These are phyloP conservation scores for Flabesymbios commensalis DNA, from an alignment of 2,888 invertebrate species.

Conservation along the genomic window DNA sequence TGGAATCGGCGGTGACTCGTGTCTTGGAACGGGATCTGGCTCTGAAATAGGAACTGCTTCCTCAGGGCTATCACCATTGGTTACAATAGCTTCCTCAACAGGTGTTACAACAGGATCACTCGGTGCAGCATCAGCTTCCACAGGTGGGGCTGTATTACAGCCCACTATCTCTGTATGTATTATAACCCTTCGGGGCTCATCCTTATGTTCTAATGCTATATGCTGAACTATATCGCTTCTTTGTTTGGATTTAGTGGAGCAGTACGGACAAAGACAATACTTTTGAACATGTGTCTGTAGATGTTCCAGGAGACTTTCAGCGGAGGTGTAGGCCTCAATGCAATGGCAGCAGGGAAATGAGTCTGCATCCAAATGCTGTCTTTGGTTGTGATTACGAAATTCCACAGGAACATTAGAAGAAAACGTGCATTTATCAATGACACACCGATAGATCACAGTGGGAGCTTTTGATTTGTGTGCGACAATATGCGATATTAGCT, in stretches of 20 bases:
- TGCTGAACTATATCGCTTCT: conserved; percentile 19
- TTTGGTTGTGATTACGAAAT: too few relatives aligned
- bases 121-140: neutral
- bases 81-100: neutral
- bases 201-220: conserved; percentile 12
- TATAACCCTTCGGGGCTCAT: conserved; percentile 23
- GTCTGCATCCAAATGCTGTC: too few relatives aligned
- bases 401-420: too few relatives aligned
- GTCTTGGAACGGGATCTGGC: too few relatives aligned
- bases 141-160: neutral
- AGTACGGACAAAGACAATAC: conserved; percentile 22
- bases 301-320: conserved; percentile 1
- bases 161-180: neutral
- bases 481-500: conserved; percentile 4
- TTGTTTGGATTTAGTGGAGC: conserved; percentile 10
- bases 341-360: conserved; percentile 10
- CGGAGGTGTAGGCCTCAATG: neutral
- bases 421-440: too few relatives aligned
- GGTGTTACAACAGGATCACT: neutral
- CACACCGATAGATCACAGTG: too few relatives aligned
- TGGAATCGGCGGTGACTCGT: too few relatives aligned
- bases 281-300: conserved; percentile 13
- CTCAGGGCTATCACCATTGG: too few relatives aligned
- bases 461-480: too few relatives aligned
- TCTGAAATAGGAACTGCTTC: too few relatives aligned